A percentile compares a stretch with the other conserved stretches of the same genome.
Conservation (phyloP, 2,888 invertebrate genomes). For the Rutpela maculata region DNA sequence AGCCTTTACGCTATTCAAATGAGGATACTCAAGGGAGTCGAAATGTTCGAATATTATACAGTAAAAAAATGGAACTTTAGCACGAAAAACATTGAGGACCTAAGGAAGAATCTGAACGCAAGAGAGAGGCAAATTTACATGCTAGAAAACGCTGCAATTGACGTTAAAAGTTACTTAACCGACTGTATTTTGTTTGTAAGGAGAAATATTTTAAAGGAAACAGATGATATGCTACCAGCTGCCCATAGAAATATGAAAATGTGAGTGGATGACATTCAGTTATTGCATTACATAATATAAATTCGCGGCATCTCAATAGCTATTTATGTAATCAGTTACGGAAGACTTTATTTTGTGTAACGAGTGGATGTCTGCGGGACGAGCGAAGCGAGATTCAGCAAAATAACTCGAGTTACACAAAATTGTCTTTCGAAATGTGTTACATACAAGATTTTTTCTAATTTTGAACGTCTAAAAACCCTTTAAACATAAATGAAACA, state of each 20-base stretch:
- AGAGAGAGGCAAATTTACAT: constrained; percentile 79
- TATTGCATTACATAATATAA: no score
- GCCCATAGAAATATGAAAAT: constrained; percentile 87
- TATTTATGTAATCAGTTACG: no score
- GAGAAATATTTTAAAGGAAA: constrained; percentile 87
- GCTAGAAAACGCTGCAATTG: constrained; percentile 82
- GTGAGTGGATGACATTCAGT: constrained; percentile 76
- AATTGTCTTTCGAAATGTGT: no score
- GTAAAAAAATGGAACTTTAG: constrained; percentile 93
- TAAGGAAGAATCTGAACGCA: constrained; percentile 79
- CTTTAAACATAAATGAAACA: no score
- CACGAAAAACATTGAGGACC: constrained; percentile 79
- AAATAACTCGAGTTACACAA: no score
- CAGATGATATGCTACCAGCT: constrained; percentile 86
- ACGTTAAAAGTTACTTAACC: constrained; percentile 87
- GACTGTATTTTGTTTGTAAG: constrained; percentile 88
- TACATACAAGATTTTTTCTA: no score
- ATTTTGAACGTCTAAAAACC: no score
- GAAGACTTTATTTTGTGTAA: no score
- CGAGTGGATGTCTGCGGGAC: no score
- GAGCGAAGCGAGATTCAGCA: no score
- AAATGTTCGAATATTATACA: constrained; percentile 93
- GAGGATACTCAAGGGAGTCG: constrained; percentile 89
- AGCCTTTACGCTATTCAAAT: constrained; percentile 48
- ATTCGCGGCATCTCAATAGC: no score